Percentiles rank a stretch among this genome's conserved stretches.
Conservation (phyloP, 2,888 invertebrate genomes). For the Watsonalla cultraria region DNA sequence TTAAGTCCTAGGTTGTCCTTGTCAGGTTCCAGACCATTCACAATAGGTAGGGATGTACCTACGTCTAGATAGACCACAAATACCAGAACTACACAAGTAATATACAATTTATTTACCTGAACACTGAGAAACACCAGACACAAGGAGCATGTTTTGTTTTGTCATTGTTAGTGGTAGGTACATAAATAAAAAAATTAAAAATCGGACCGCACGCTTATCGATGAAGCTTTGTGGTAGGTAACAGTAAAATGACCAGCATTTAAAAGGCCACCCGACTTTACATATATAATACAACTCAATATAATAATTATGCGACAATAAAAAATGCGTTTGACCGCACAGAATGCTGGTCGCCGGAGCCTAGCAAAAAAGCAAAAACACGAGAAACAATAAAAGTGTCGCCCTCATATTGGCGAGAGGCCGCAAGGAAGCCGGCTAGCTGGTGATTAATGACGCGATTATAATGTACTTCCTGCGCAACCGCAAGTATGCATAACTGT, state of each 20-base stretch:
- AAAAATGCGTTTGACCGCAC: constrained; percentile 6
- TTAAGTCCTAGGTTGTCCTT: not conserved
- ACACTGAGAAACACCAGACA: too few relatives aligned
- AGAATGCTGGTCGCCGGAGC: constrained; percentile 17
- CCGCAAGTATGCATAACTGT: not conserved
- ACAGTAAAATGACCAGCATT: not conserved
- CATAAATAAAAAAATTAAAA: too few relatives aligned
- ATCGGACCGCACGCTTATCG: not conserved
- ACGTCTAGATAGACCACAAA: too few relatives aligned
- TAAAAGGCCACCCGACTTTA: not conserved
- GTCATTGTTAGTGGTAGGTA: too few relatives aligned
- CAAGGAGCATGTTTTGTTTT: too few relatives aligned
- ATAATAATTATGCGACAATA: constrained; percentile 10
- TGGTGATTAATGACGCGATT: constrained; percentile 51
- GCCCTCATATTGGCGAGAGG: constrained; percentile 34
- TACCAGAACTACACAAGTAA: too few relatives aligned
- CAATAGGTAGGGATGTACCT: too few relatives aligned
- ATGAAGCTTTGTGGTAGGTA: not conserved
- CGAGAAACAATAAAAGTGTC: constrained; percentile 58
- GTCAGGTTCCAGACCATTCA: too few relatives aligned
- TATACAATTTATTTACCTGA: too few relatives aligned
- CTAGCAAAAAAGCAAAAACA: constrained; percentile 30
- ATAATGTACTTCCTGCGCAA: constrained; percentile 58
- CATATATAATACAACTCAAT: not conserved
- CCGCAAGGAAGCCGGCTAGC: constrained; percentile 43